Evolutionary conservation across 2,888 invertebrate species (phyloP).

Genomic region (Cactoblastis cactorum): DNA sequence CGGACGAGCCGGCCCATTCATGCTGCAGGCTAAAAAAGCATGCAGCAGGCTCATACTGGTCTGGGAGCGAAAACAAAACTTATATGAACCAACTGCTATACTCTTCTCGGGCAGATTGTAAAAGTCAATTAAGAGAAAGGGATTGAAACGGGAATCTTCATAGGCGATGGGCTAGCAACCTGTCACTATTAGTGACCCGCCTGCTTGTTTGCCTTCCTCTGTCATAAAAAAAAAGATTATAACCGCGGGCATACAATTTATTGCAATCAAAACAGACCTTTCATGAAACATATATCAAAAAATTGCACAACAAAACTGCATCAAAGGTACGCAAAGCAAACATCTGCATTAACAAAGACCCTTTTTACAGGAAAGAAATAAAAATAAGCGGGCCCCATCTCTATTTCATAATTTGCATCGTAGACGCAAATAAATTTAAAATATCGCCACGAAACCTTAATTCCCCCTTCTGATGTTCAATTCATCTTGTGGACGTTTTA

Average conservation of each 20-base stretch:
- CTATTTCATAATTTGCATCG: slow-evolving; percentile 77
- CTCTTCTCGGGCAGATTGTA: no score
- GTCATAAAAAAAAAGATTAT: no score
- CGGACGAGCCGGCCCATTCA: no score
- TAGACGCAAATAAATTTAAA: slow-evolving; percentile 76
- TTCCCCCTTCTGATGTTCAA: slow-evolving; percentile 60
- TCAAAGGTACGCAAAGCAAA: slow-evolving; percentile 42
- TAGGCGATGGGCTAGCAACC: no score
- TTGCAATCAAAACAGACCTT: not conserved
- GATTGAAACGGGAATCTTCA: no score
- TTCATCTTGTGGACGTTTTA: slow-evolving; percentile 47
- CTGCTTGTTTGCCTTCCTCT: no score
- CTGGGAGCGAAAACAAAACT: no score
- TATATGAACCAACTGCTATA: no score
- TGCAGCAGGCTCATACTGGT: no score
- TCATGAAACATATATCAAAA: slow-evolving; percentile 10
- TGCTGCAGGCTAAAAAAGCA: no score
- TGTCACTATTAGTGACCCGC: no score
- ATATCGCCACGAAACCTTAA: slow-evolving; percentile 69
- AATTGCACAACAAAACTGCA: slow-evolving; percentile 22
- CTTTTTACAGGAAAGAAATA: slow-evolving; percentile 64
- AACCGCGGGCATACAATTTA: not conserved
- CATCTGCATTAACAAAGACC: slow-evolving; percentile 63
- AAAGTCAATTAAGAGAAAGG: no score
- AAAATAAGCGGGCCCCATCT: slow-evolving; percentile 58